phyloP scores from a whole-genome alignment of 2,113 vertebrate genomes.

The Machaerirhynchus nigripectus region DNA sequence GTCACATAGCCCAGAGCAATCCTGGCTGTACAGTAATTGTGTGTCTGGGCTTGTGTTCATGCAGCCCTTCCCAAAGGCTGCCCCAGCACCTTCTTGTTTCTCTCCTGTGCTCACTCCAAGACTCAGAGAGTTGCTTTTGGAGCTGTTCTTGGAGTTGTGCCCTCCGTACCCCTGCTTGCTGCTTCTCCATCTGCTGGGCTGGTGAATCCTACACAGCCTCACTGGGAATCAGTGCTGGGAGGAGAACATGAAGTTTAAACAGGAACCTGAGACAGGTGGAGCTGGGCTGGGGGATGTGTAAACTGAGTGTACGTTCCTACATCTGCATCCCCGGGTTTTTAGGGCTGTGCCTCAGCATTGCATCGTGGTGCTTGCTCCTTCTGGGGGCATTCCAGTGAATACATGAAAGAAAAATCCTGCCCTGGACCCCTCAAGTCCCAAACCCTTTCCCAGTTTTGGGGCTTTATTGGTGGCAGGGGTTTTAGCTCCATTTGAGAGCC shows the following conservation, averaged over 20 bases:
- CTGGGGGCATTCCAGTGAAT: background rate
- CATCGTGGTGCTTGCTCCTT: background rate
- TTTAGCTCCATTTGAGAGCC: background rate
- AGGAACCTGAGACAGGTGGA: background rate
- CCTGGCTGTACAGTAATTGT: accelerated
- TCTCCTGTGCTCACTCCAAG: background rate
- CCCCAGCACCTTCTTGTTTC: background rate
- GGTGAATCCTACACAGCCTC: background rate
- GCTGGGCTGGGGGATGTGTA: background rate
- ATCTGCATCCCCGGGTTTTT: background rate
- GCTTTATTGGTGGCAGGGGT: background rate
- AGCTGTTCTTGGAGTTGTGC: background rate
- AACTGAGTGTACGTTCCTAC: accelerated
- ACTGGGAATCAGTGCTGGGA: background rate
- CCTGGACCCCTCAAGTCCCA: background rate
- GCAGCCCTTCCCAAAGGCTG: background rate
- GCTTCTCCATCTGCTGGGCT: background rate
- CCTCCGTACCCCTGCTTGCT: background rate
- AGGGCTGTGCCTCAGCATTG: background rate
- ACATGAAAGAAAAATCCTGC: background rate
- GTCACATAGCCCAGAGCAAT: accelerated
- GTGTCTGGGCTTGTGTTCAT: background rate
- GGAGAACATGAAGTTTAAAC: background rate
- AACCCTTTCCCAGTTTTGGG: background rate
- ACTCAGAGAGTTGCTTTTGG: background rate